Evolutionary conservation across 2,888 invertebrate species (phyloP).

Genomic region (Tortrix viridana): DNA sequence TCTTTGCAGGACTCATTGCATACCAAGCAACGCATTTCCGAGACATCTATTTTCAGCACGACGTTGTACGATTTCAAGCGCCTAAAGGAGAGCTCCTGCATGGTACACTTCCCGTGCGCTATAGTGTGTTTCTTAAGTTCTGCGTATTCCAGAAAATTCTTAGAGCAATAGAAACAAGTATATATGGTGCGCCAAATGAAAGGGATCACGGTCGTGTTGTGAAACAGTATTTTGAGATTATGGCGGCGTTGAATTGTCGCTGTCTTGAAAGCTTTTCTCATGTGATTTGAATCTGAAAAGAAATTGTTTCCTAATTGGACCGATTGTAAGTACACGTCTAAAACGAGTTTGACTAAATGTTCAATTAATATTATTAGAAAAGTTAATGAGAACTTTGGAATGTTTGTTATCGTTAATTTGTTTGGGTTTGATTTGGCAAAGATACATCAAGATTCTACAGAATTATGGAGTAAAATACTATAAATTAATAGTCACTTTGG

Average conservation of each 20-base stretch:
- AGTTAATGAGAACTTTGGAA: no score
- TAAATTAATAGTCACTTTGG: constrained; percentile 20
- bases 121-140: constrained; percentile 26
- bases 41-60: constrained; percentile 15
- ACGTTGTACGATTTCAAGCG: background rate
- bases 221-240: constrained; percentile 30
- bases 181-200: constrained; percentile 34
- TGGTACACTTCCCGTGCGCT: constrained; percentile 7
- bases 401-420: no score
- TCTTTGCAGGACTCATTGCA: background rate
- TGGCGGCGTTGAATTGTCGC: constrained; percentile 4
- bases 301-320: constrained; percentile 31
- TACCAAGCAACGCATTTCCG: constrained; percentile 13
- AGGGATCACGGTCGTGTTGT: constrained; percentile 35
- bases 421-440: no score
- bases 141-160: constrained; percentile 17
- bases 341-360: background rate
- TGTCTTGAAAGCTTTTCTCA: constrained; percentile 15
- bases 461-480: constrained; percentile 13
- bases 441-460: no score
- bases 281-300: constrained; percentile 37
- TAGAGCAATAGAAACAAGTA: constrained; percentile 37
- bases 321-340: background rate
- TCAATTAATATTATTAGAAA: no score
- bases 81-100: background rate